Evolutionary conservation across 2,888 invertebrate genomes (phyloP), one percentile per base, ranked within the genome.

Genomic region (Cabera pusaria): DNA sequence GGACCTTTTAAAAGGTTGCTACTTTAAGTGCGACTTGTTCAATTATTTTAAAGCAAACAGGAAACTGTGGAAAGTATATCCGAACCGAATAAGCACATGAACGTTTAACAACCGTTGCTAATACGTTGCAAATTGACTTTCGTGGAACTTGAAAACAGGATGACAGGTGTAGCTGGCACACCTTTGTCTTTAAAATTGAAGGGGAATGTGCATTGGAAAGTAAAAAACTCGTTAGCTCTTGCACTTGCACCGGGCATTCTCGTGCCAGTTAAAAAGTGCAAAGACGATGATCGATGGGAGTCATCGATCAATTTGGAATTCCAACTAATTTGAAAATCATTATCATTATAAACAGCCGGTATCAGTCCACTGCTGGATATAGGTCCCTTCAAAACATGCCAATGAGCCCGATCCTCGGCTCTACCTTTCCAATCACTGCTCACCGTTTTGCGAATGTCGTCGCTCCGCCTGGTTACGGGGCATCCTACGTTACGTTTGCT

Each of bases 161-260:
- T 44, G 63, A 49, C 67, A 68, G 67, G 61, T 66, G 61, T 62
- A 51, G 44, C 31, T 34, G 14, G 42, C 46, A 56, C 67, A 68
- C 64, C 67, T 68, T 68, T 58, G 33, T 43, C 7, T 14, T 21
- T n/a, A 11, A 32, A 23, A 28, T 12, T 19, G 31, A 9, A 39
- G 38, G 44, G 48, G 48, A 49, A 44, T 44, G 39, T 36, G 36
- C 35, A 35, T 24, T 36, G 22, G 39, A 28, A 33, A 37, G 25
- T 42, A 49, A 49, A 47, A 46, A 46, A 41, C 14, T 33, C 27
- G 25, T 45, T 34, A 40, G 27, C 31, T 7, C 10, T 3, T 5
- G 16, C 27, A 39, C 23, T 32, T 21, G 14, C 23, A 27, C 19
- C 10, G 11, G 6, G n/a, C n/a, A n/a, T n/a, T n/a, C n/a, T n/a